Evolutionary conservation across 2,888 invertebrate species (phyloP), one percentile per base, ranked within the genome.

Genomic region (Tipula lateralis): DNA sequence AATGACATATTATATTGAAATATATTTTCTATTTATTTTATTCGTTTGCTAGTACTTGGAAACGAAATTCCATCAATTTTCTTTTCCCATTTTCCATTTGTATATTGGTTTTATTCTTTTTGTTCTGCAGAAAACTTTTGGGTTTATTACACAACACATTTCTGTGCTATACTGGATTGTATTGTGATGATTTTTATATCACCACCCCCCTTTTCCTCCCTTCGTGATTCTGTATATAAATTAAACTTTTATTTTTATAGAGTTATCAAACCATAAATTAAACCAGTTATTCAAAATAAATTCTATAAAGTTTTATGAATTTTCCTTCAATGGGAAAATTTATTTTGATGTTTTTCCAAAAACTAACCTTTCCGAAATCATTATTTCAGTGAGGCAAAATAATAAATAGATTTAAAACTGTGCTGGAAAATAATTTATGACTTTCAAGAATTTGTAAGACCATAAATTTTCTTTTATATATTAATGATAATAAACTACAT

Each of bases 221-320:
- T n/a, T n/a, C n/a, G n/a, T n/a, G n/a, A 24, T 24, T 66, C 24
- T 66, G 7, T n/a, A 9, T 2, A 66, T 66, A 66, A 66, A 66
- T 66, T 9, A 13, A 24, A 66, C 66, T 66, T 66, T 13, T 32
- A 32, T 7, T 3, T 13, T 13, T 39, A 24, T 24, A 66, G 12
- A 66, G 66, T 66, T 66, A 66, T 66, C 66, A 66, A 66, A 66
- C 66, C 24, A 66, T 66, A 66, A 66, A 66, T 66, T 66, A 24
- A 66, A 50, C 44, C 16, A 50, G 44, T 50, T 50, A 50, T 50
- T 4, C 16, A 66, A 24, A 66, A 66, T 66, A 50, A 36, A 36
- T 50, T 50, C 16, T 50, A 16, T 50, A 7, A 66, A 66, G 66
- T 66, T 66, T 66, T 24, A 66, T 66, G 9, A 66, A 66, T 66